Percentiles rank a stretch among this genome's conserved stretches.
phyloP scores from a whole-genome alignment of 2,797 vertebrate species.

The Parauchenoglanis punctatus region DNA sequence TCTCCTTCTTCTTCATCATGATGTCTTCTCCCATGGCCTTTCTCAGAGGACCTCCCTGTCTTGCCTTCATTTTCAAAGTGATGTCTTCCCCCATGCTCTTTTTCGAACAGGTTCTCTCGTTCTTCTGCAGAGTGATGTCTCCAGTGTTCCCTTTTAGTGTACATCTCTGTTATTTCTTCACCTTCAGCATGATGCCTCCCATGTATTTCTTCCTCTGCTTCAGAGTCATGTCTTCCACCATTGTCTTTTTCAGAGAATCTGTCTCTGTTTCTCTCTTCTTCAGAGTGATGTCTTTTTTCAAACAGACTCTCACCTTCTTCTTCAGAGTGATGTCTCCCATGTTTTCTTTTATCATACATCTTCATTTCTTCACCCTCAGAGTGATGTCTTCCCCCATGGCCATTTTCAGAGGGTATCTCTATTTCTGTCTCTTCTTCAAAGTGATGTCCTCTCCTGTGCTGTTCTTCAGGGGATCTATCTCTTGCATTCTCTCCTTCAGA shows the following conservation, averaged over 20 bases:
- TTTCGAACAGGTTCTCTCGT: neutral
- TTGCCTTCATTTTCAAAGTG: neutral
- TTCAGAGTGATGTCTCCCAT: neutral
- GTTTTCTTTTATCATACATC: neutral
- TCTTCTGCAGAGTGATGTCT: neutral
- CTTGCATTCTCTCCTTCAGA: neutral
- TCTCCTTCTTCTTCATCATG: neutral
- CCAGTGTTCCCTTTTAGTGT: no score
- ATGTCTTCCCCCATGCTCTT: conserved; percentile 34
- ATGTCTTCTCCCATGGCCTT: conserved; percentile 1
- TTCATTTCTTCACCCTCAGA: conserved; percentile 27
- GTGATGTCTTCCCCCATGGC: conserved; percentile 1
- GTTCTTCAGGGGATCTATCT: neutral
- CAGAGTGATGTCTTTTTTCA: neutral
- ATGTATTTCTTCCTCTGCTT: neutral
- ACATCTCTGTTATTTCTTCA: neutral
- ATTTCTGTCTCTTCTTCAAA: conserved; percentile 14
- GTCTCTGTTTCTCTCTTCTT: conserved; percentile 2
- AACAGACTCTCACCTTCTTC: neutral
- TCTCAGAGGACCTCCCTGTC: neutral
- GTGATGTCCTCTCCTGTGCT: neutral
- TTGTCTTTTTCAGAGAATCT: neutral
- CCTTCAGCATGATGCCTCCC: neutral
- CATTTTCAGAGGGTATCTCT: neutral
- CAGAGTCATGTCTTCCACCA: neutral